Evolutionary conservation across 2,113 vertebrate genomes (phyloP), one percentile per base, ranked within the genome.

Genomic region (Petaurus breviceps): DNA sequence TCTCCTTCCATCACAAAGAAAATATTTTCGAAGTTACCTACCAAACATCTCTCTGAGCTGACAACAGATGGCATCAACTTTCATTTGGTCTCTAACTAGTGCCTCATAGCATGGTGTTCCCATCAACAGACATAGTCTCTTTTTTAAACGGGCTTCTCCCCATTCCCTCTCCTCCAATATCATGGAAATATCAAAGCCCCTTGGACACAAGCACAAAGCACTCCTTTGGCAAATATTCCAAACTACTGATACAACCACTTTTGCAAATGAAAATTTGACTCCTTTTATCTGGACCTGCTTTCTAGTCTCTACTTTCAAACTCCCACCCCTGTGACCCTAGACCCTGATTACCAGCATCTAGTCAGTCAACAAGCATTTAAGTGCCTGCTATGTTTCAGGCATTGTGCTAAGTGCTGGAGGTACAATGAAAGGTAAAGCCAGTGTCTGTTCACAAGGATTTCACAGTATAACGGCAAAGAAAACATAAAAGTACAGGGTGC

Each of bases 1-100:
- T 96, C 90, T 93, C 51, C 89, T 89, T 95, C 14, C 61, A 95
- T 91, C 52, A 77, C 90, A 92, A 89, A 96, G 90, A 46, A 77
- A 25, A 51, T 53, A 9, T 91, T 92, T 49, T 96, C 90, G 22
- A 91, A 94, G 96, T 10, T 31, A n/a, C 53, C 49, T 84, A 46
- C 77, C 94, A 84, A 93, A 94, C 26, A 84, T 90, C 89, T 50
- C 89, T 0, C 0, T 54, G 77, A 37, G 84, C 94, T 94, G 95
- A 96, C 43, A 96, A 47, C 55, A 94, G 54, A 54, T 16, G 31
- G 31, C 16, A 51, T 28, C 92, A n/a, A 47, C 37, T 90, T 92
- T 90, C 51, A 3, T 92, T 54, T 77, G 37, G 49, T 8, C 37
- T 51, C 94, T 54, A 28, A 94, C 61, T 94, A 92, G 51, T 37